A percentile compares a stretch with the other conserved stretches of the same genome.
Evolutionary conservation across 2,113 vertebrate genomes (phyloP).

Genomic region (Abramis brama): DNA sequence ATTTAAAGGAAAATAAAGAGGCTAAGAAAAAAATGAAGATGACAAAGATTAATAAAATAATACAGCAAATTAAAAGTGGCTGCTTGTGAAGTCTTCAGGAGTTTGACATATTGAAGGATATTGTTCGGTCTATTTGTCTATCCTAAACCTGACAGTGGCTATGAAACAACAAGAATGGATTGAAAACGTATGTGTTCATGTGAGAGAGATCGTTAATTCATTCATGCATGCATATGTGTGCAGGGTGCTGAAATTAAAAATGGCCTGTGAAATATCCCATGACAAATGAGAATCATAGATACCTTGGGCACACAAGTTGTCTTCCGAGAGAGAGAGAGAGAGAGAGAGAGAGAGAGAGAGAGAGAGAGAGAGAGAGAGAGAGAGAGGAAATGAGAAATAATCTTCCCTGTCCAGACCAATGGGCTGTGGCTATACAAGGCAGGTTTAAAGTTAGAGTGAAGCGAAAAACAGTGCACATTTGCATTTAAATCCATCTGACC

Average conservation of each 20-base stretch:
- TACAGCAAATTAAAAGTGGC: neutral
- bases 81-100: neutral
- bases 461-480: constrained; percentile 58
- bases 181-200: neutral
- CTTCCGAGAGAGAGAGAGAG: neutral
- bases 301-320: constrained; percentile 13
- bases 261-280: constrained; percentile 8
- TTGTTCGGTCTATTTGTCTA: neutral
- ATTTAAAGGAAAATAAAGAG: neutral
- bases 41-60: neutral
- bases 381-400: constrained; percentile 18
- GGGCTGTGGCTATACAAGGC: neutral
- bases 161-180: constrained; percentile 5
- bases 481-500: constrained; percentile 76
- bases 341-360: neutral
- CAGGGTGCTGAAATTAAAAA: constrained; percentile 33
- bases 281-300: constrained; percentile 11
- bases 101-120: constrained; percentile 17
- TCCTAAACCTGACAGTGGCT: constrained; percentile 4
- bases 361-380: neutral
- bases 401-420: constrained; percentile 32
- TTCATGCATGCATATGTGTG: neutral
- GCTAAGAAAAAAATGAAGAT: neutral
- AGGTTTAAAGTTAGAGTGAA: constrained; percentile 33
- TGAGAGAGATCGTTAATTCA: neutral